Conservation (phyloP, 1,140 invertebrate genomes). For the Drosophila pseudoananassae region DNA sequence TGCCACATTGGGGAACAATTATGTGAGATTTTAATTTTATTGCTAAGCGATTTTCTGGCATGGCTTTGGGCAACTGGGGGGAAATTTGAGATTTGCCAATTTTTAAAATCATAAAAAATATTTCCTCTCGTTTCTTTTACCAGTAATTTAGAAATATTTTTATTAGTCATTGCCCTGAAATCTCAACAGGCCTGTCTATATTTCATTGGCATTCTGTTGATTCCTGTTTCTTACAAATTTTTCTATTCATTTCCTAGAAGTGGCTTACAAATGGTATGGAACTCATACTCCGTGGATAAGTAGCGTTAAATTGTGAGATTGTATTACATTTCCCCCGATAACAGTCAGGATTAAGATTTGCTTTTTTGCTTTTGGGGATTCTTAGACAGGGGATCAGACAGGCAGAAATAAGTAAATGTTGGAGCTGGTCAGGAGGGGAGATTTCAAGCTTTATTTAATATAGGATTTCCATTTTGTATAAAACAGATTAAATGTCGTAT, state of each 20-base stretch:
- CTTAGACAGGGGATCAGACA: conserved; percentile 14
- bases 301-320: conserved; percentile 68
- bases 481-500: no score
- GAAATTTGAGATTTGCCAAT: no score
- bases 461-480: not conserved
- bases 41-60: conserved; percentile 68
- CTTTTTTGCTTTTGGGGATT: conserved; percentile 25
- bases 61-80: conserved; percentile 2
- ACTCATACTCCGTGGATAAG: conserved; percentile 60
- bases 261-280: conserved; percentile 54
- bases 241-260: conserved; percentile 11
- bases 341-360: conserved; percentile 48
- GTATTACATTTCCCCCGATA: conserved; percentile 51
- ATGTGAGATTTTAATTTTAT: conserved; percentile 76
- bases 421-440: not conserved
- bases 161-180: conserved; percentile 14
- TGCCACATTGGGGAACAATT: conserved; percentile 79
- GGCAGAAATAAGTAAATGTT: conserved; percentile 29
- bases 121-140: no score
- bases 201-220: conserved; percentile 36
- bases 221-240: conserved; percentile 13
- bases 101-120: no score
- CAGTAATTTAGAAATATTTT: conserved; percentile 1
- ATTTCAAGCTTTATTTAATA: not conserved
- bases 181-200: conserved; percentile 25